Conservation (phyloP, 2,888 invertebrate species). For the Catocala sponsa region DNA sequence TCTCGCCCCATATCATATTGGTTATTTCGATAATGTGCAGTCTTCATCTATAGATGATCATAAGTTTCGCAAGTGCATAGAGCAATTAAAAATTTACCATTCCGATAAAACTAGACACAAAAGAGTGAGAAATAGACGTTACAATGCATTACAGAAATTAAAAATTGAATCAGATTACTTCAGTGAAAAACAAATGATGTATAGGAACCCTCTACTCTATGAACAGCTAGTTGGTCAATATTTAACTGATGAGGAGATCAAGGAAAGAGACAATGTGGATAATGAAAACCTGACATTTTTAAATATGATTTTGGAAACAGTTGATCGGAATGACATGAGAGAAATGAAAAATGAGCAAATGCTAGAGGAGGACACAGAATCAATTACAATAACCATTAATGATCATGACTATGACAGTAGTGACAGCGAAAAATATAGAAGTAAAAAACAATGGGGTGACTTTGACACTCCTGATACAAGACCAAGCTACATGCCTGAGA, state of each 20-base stretch:
- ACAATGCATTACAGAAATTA: constrained; percentile 93
- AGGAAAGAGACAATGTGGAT: constrained; percentile 89
- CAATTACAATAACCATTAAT: constrained; percentile 50
- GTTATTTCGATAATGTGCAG: constrained; percentile 88
- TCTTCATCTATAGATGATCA: constrained; percentile 61
- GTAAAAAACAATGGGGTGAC: constrained; percentile 85
- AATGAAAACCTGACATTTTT: constrained; percentile 90
- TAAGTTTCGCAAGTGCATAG: constrained; percentile 90
- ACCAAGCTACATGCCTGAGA: constrained; percentile 66
- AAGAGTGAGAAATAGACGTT: constrained; percentile 93
- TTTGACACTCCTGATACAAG: constrained; percentile 81
- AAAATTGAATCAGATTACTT: constrained; percentile 93
- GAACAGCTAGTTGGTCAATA: constrained; percentile 96
- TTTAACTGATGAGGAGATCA: constrained; percentile 92
- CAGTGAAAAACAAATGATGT: constrained; percentile 97
- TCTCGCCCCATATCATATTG: constrained; percentile 90
- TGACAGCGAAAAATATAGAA: constrained; percentile 42
- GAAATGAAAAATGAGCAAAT: constrained; percentile 89
- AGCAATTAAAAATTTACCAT: constrained; percentile 88
- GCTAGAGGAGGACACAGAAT: constrained; percentile 86
- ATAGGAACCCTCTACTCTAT: constrained; percentile 95
- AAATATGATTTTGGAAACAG: constrained; percentile 93
- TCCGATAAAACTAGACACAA: constrained; percentile 83
- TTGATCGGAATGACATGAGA: constrained; percentile 92
- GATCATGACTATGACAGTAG: constrained; percentile 52